Conservation (phyloP, 1,140 invertebrate genomes). For the Drusus annulatus region DNA sequence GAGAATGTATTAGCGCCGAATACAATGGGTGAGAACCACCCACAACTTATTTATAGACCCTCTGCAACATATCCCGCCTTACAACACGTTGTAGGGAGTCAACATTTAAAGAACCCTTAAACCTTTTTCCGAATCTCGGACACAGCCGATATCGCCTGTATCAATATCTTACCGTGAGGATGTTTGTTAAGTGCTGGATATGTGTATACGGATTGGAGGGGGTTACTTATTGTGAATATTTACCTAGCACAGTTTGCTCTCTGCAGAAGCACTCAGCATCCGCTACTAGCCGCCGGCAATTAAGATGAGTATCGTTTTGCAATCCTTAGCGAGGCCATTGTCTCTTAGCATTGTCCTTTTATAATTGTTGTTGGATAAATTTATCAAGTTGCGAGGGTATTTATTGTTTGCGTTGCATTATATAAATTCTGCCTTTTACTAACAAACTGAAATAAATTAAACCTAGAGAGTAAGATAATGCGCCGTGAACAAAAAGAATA, state of each 20-base stretch:
- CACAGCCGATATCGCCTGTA: background rate
- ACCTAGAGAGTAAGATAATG: background rate
- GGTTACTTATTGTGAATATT: too few species aligned
- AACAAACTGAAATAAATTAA: background rate
- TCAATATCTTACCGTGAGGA: background rate
- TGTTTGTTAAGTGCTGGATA: background rate
- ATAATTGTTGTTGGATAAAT: background rate
- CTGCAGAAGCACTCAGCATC: too few species aligned
- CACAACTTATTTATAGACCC: too few species aligned
- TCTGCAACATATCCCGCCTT: background rate
- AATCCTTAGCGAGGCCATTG: background rate
- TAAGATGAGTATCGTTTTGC: constrained; percentile 8
- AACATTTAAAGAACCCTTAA: background rate
- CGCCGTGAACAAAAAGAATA: background rate
- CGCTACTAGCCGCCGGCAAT: background rate
- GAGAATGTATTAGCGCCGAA: too few species aligned
- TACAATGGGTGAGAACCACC: too few species aligned
- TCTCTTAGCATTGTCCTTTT: background rate
- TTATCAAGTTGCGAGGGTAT: constrained; percentile 1
- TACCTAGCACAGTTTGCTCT: too few species aligned
- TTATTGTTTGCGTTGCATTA: constrained; percentile 6
- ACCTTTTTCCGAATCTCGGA: constrained; percentile 2
- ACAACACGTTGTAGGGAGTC: constrained; percentile 2
- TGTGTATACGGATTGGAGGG: background rate
- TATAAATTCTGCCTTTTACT: constrained; percentile 1